Evolutionary conservation across 37 sponge, comb jelly and placozoan genomes (phyloP).

Genomic region (Diacarnus erythraeanus): DNA sequence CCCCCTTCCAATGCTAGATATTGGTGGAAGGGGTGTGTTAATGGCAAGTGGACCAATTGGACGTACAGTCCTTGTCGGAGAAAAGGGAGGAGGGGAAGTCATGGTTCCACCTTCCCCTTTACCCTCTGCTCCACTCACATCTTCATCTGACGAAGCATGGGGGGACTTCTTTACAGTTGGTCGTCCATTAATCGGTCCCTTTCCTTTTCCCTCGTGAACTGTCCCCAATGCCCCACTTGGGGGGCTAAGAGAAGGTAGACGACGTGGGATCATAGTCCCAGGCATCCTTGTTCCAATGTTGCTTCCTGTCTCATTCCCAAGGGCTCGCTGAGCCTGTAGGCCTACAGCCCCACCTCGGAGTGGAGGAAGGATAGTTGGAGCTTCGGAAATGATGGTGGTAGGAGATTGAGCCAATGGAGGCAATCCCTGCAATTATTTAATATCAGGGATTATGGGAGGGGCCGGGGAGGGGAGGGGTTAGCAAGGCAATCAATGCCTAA

Average conservation of each 20-base stretch:
- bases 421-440: conserved; percentile 55
- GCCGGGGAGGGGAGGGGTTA: too few species aligned
- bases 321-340: conserved; percentile 34
- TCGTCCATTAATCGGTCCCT: conserved; percentile 53
- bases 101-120: neutral
- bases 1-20: neutral
- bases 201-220: conserved; percentile 22
- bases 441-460: too few species aligned
- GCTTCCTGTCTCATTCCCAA: conserved; percentile 7
- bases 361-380: conserved; percentile 32
- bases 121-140: neutral
- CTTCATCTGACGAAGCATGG: conserved; percentile 49
- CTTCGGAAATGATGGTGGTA: neutral
- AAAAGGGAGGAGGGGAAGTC: conserved; percentile 5
- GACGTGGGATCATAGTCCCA: conserved; percentile 33
- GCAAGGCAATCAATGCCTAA: too few species aligned
- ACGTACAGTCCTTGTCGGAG: conserved; percentile 14
- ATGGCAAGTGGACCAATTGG: neutral
- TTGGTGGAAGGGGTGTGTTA: conserved; percentile 27
- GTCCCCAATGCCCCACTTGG: neutral
- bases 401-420: conserved; percentile 26
- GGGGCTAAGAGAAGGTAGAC: conserved; percentile 19
- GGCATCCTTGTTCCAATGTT: conserved; percentile 9
- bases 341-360: conserved; percentile 39
- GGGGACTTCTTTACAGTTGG: conserved; percentile 42